Base-by-base conservation (phyloP, 1,140 invertebrate genomes). In the Heliconius nattereri region DNA sequence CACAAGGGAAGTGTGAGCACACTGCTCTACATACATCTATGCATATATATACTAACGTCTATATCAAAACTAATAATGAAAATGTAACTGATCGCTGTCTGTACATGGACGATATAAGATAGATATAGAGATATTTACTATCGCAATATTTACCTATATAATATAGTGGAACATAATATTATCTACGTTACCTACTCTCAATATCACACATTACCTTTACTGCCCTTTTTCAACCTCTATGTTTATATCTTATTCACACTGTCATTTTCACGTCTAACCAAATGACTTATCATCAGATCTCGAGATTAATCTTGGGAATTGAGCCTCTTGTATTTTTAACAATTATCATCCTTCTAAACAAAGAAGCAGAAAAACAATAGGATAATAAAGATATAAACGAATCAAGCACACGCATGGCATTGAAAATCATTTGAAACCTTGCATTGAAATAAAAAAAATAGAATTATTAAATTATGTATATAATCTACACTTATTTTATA, bases 271-370 rank as follows among this genome's bases (percentile, higher is more conserved):
- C 52, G 57, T n/a, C 35, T 76, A 66, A 66, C 60, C 35, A 66
- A 75, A 60, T 11, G 54, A 35, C 60, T 26, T 29, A 66, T 66
- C 60, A 29, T 26, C 23, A 66, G 35, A 78, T 74, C 20, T 40
- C 16, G 26, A 45, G 73, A 75, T 79, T 54, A 60, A 35, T 70
- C 78, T 57, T 78, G 78, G 57, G 78, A 78, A 74, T 74, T 66
- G 54, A 71, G 73, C 13, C 73, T 32, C 71, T 75, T 71, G 45
- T 75, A 52, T 70, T 40, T 79, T 75, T 37, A 52, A 75, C 66
- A 75, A 75, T 71, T 57, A 66, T 66, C 60, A 52, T 71, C 26
- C 26, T 71, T 71, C 7, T 66, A 37, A 75, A 75, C 78, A 79
- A 79, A 71, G 72, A n/a, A 16, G 54, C 60, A 75, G 40, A 75